A percentile compares a stretch with the other conserved stretches of the same genome.
These are phyloP conservation scores for Oxytorus armatus DNA, from an alignment of 2,888 invertebrate species.

Conservation along the genomic window DNA sequence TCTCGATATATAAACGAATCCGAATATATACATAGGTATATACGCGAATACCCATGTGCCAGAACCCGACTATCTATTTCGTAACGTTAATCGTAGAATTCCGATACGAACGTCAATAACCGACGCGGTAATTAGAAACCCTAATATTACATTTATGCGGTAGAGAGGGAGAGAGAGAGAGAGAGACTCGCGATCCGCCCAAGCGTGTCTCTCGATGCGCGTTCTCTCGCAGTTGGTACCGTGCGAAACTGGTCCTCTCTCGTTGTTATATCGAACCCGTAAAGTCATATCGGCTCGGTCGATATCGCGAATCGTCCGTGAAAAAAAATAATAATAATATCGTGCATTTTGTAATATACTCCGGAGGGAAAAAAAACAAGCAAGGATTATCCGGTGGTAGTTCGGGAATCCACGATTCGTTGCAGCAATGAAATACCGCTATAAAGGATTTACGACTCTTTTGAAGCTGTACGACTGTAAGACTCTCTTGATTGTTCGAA, in stretches of 20 bases:
- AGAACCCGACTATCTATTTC: conserved; percentile 21
- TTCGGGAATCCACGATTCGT: conserved; percentile 58
- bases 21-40: background rate
- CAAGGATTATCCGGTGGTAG: conserved; percentile 45
- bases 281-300: conserved; percentile 33
- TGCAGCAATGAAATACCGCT: conserved; percentile 59
- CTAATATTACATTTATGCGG: conserved; percentile 43
- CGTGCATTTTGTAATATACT: conserved; percentile 7
- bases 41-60: background rate
- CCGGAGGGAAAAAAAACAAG: background rate
- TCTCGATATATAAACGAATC: conserved; percentile 34
- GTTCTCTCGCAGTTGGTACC: conserved; percentile 13
- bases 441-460: conserved; percentile 62
- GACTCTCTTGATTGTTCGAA: conserved; percentile 43
- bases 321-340: conserved; percentile 26
- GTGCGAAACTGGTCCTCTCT: too few species aligned
- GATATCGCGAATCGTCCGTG: conserved; percentile 4
- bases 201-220: conserved; percentile 6
- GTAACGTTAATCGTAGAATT: conserved; percentile 42
- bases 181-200: conserved; percentile 24
- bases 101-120: conserved; percentile 47
- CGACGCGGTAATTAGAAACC: conserved; percentile 50
- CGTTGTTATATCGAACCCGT: background rate
- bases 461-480: conserved; percentile 24
- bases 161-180: background rate